Conservation (phyloP, 2,888 invertebrate species). For the Drosophila ezoana region DNA sequence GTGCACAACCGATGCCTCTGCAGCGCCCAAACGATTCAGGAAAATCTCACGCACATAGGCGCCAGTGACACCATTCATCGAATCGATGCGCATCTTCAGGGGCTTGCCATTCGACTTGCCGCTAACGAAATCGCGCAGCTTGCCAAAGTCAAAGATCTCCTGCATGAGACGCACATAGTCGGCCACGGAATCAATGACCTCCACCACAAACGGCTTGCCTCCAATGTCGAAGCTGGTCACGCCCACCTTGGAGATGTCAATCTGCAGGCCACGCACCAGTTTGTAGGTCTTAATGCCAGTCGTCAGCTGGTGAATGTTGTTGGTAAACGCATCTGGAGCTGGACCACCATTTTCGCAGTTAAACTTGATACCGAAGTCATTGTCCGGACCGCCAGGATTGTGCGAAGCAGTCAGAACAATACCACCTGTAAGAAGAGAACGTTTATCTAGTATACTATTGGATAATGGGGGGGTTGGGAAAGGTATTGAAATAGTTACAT, state of each 20-base stretch:
- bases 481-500: too few species aligned
- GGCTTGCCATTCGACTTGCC: constrained; percentile 89
- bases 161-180: constrained; percentile 97
- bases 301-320: constrained; percentile 93
- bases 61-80: constrained; percentile 99
- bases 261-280: constrained; percentile 91
- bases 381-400: constrained; percentile 98
- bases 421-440: constrained; percentile 88
- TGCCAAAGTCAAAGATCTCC: constrained; percentile 97
- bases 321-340: constrained; percentile 95
- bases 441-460: not conserved
- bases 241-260: constrained; percentile 91
- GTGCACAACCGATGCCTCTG: constrained; percentile 90
- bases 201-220: constrained; percentile 91
- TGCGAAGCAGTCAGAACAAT: constrained; percentile 99
- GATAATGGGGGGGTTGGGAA: too few species aligned
- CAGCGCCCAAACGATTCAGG: constrained; percentile 92
- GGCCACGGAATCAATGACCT: constrained; percentile 95
- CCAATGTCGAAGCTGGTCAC: constrained; percentile 87
- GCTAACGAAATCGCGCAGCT: constrained; percentile 90
- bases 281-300: constrained; percentile 92
- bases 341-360: constrained; percentile 99
- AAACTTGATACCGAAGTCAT: constrained; percentile 99
- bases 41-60: constrained; percentile 97
- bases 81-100: constrained; percentile 95